Conservation (phyloP, 2,113 vertebrate species). For the Garra rufa region DNA sequence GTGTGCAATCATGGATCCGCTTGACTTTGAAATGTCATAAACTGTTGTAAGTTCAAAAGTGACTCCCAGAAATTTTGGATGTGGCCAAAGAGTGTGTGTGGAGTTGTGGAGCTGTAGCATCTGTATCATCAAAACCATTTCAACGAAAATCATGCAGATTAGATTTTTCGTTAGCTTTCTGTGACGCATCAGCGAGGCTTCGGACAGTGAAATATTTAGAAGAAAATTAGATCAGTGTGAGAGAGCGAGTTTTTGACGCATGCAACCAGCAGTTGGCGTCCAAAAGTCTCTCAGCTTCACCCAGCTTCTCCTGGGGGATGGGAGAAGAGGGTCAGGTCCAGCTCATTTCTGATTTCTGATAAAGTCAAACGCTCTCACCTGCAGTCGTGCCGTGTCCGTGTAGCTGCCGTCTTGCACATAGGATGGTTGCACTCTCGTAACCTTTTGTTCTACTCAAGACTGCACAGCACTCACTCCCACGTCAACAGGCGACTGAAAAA, state of each 20-base stretch:
- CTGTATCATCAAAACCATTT: background rate
- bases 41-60: background rate
- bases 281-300: background rate
- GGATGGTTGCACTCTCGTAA: conserved; percentile 36
- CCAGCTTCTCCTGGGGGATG: background rate
- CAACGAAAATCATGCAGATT: background rate
- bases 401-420: conserved; percentile 15
- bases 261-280: conserved; percentile 12
- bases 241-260: conserved; percentile 2
- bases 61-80: background rate
- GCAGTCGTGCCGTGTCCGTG: background rate
- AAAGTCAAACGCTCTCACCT: conserved; percentile 32
- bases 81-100: background rate
- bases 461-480: conserved; percentile 31
- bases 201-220: background rate
- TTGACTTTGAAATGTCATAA: background rate
- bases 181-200: conserved; percentile 5
- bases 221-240: conserved; percentile 25
- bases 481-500: conserved; percentile 27
- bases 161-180: background rate
- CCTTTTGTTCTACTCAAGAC: conserved; percentile 41
- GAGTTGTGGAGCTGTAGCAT: background rate
- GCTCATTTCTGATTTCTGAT: background rate
- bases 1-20: too few species aligned
- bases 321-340: background rate